phyloP scores from a whole-genome alignment of 2,888 invertebrate species.

The Ennomos quercinarius region DNA sequence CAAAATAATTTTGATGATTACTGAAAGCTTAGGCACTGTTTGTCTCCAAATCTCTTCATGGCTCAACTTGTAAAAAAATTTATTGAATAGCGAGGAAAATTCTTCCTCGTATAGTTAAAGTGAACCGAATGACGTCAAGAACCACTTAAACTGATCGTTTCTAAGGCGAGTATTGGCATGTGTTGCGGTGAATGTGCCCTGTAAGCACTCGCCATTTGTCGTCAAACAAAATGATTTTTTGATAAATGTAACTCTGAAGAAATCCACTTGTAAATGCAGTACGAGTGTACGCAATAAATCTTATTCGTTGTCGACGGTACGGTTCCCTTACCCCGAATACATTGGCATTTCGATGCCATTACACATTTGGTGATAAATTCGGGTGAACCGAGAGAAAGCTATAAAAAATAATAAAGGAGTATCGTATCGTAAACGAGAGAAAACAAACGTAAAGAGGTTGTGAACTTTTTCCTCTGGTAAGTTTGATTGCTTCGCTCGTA shows the following conservation, averaged over 20 bases:
- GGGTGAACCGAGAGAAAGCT: constrained; percentile 45
- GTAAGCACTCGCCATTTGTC: constrained; percentile 34
- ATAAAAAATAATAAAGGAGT: constrained; percentile 64
- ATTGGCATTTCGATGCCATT: constrained; percentile 47
- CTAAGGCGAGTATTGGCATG: constrained; percentile 12
- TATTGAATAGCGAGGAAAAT: constrained; percentile 2
- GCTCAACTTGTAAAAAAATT: neutral
- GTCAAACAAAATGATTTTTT: constrained; percentile 51
- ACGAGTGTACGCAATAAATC: constrained; percentile 42
- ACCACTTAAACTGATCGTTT: constrained; percentile 26
- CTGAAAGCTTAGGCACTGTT: too few relatives aligned
- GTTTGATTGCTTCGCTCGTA: constrained; percentile 62
- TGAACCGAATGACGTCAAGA: constrained; percentile 13
- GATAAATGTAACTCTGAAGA: constrained; percentile 49
- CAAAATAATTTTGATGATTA: too few relatives aligned
- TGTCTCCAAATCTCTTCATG: too few relatives aligned
- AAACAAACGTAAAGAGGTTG: constrained; percentile 35
- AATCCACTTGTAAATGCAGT: constrained; percentile 53
- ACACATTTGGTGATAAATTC: constrained; percentile 61
- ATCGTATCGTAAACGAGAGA: constrained; percentile 48
- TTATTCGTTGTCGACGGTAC: constrained; percentile 53
- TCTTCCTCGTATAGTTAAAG: neutral
- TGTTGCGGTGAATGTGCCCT: constrained; percentile 22
- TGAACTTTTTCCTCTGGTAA: constrained; percentile 70
- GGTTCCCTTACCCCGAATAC: constrained; percentile 49